These are phyloP conservation scores for Ariolimax columbianus DNA, from an alignment of 2,888 invertebrate genomes.

Conservation along the genomic window DNA sequence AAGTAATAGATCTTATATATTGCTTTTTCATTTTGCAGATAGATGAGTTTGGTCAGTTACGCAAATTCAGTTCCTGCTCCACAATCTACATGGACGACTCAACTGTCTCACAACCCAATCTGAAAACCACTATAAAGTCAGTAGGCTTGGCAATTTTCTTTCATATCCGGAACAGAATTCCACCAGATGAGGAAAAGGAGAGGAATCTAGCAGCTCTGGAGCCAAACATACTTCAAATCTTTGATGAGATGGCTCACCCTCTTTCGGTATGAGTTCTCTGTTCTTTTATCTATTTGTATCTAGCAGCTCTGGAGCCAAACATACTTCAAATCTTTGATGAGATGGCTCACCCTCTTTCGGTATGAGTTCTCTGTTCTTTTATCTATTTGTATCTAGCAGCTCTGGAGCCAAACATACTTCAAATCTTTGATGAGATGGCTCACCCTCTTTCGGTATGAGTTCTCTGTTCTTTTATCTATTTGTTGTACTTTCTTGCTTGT, in stretches of 20 bases:
- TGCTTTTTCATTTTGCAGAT: conserved; percentile 48
- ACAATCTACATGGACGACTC: conserved; percentile 99
- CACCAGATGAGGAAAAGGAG: conserved; percentile 40
- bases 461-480: not conserved
- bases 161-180: conserved; percentile 93
- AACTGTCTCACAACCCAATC: conserved; percentile 98
- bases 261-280: conserved; percentile 82
- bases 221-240: conserved; percentile 88
- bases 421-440: conserved; percentile 98
- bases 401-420: conserved; percentile 82
- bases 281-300: not conserved
- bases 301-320: not conserved
- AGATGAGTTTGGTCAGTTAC: conserved; percentile 61
- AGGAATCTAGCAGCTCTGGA: conserved; percentile 53
- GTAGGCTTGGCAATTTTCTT: conserved; percentile 99
- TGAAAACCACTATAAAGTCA: conserved; percentile 99
- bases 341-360: no score
- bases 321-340: not conserved
- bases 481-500: not conserved
- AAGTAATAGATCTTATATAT: not conserved
- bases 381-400: conserved; percentile 45
- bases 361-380: not conserved
- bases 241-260: conserved; percentile 98
- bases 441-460: conserved; percentile 89
- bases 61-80: conserved; percentile 87